A percentile compares a stretch with the other conserved stretches of the same genome.
Evolutionary conservation across 2,113 vertebrate genomes (phyloP).

Genomic region (Genyomyrus donnyi): DNA sequence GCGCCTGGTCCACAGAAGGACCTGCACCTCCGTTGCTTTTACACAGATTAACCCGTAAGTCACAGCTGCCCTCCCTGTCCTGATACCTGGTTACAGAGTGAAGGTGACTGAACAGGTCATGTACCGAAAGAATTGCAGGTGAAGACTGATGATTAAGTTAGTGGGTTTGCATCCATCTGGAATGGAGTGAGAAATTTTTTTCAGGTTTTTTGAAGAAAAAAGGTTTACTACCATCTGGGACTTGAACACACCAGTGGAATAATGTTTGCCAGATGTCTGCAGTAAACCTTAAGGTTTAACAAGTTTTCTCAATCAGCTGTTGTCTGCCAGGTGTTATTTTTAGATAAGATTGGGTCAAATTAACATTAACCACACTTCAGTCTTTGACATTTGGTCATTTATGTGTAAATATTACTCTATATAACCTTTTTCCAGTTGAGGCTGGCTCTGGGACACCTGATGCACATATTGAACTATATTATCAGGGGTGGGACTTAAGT

Average conservation of each 20-base stretch:
- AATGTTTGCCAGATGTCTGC: not conserved
- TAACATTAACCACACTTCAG: not conserved
- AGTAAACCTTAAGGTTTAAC: not conserved
- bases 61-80: not conserved
- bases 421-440: not conserved
- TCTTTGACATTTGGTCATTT: not conserved
- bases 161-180: not conserved
- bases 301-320: not conserved
- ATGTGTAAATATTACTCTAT: not conserved
- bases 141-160: not conserved
- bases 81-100: not conserved
- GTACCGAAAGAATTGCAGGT: not conserved
- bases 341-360: not conserved
- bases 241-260: not conserved
- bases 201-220: not conserved
- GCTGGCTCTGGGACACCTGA: not conserved
- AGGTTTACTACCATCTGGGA: not conserved
- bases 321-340: not conserved
- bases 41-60: slow-evolving; percentile 94
- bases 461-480: not conserved
- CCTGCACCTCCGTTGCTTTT: slow-evolving; percentile 85
- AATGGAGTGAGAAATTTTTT: not conserved
- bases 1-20: slow-evolving; percentile 89
- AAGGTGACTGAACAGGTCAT: not conserved
- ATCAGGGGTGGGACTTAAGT: not conserved